Evolutionary conservation across 2,888 invertebrate species (phyloP), one percentile per base, ranked within the genome.

Genomic region (Pharmacophagus antenor): DNA sequence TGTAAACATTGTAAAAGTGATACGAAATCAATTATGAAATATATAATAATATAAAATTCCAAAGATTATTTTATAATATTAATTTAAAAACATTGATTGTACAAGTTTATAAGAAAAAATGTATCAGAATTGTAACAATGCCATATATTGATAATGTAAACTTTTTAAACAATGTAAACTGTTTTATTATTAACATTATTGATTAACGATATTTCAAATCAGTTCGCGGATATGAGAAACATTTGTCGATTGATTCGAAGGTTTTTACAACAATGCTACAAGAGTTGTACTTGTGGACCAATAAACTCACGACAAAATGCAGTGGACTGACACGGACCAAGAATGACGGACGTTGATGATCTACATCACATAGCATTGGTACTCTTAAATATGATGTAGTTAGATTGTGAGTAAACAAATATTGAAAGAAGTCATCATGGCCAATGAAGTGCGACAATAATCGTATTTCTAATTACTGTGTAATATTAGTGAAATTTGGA

Each of bases 261-360:
- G 56, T 49, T 56, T 52, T 25, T 48, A 15, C 12, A 37, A 48
- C 58, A 41, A 56, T 49, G 12, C 22, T 23, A 23, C 6, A 47
- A 4, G 3, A 47, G 22, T 47, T 22, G 47, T 25, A 42, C 21
- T 22, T 51, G 22, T 18, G 5, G 20, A 18, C 46, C 8, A n/a
- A 49, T 53, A 51, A 52, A 22, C 51, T 46, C 51, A 6, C 22
- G 37, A 47, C 56, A 20, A 6, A 50, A 46, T 46, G 15, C 46
- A 60, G 60, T 60, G 55, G 55, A 37, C 46, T 44, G 31, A 27
- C 60, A 60, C 50, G 44, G 56, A 50, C 47, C 50, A 56, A 51
- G 55, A 51, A 60, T 60, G 60, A 60, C 60, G 60, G 60, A 60
- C 60, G 60, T 60, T 56, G 31, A 50, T 55, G 49, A 25, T 55